Evolutionary conservation across 2,113 vertebrate genomes (phyloP).

Genomic region (Callocephalon fimbriatum): DNA sequence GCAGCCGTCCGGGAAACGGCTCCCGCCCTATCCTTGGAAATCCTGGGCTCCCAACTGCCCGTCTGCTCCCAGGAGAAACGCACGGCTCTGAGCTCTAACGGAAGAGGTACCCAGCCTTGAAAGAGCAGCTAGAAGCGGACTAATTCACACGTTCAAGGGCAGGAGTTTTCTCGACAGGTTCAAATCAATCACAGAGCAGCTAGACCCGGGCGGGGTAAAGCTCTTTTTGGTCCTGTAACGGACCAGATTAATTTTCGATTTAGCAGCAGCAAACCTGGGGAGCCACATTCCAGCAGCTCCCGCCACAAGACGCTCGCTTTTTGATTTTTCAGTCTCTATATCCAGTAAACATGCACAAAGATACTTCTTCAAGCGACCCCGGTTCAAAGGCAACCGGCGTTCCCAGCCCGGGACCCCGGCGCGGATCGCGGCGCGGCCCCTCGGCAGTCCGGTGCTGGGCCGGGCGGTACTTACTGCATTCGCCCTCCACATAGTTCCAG

Average conservation of each 20-base stretch:
- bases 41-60: not conserved
- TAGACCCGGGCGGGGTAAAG: not conserved
- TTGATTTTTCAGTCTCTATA: not conserved
- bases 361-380: not conserved
- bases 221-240: not conserved
- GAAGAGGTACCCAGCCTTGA: not conserved
- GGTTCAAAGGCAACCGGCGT: not conserved
- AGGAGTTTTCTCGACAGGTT: not conserved
- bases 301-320: not conserved
- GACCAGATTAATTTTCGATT: not conserved
- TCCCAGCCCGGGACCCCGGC: not conserved
- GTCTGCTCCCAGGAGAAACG: not conserved
- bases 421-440: not conserved
- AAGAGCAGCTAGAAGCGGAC: not conserved
- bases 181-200: not conserved
- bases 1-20: not conserved
- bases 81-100: not conserved
- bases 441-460: not conserved
- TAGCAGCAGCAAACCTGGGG: not conserved
- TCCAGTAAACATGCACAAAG: not conserved
- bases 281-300: not conserved
- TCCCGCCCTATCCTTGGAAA: not conserved
- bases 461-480: slow-evolving; percentile 89
- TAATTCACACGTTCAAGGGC: slow-evolving; percentile 1
- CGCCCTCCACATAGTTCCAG: slow-evolving; percentile 90